Evolutionary conservation across 2,888 invertebrate species (phyloP), one percentile per base, ranked within the genome.

Genomic region (Sphaerophoria taeniata): DNA sequence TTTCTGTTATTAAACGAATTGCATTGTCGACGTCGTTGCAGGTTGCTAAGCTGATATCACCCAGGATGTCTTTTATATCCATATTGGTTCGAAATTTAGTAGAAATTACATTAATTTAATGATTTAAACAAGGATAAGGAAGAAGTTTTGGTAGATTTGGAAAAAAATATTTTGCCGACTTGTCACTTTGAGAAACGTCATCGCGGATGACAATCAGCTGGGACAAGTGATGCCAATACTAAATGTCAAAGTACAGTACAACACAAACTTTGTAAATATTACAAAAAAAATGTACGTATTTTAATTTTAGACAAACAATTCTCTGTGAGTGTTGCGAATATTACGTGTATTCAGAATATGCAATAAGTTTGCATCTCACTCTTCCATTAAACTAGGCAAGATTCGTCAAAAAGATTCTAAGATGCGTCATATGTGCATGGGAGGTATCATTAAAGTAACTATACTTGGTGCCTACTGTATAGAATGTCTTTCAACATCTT

Each of bases 21-120:
- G 87, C 80, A 51, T 89, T 88, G 12, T 90, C 93, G 75, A 95
- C 92, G 53, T 94, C 94, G 87, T 93, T 94, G 70, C 93, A 93
- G 53, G 93, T 93, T 71, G 93, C 89, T 34, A 92, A 88, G 80
- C 90, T 90, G 74, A 88, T 88, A 11, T 88, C 87, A 16, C 88
- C 88, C 53, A 89, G 77, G 9, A 89, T 51, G 14, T 87, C 69
- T 67, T 87, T 88, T 49, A 88, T 60, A 77, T 88, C 87, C 87
- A 88, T 87, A 80, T 24, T 24, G 24, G 24, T 24, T 24, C 24
- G 24, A 24, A 24, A 61, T 12, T 12, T n/a, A 9, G 24, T n/a
- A 12, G 33, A 69, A 36, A 49, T 39, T 24, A 56, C 84, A 85
- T 80, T 80, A 77, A 80, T 77, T 85, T 81, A 70, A 63, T 16